Evolutionary conservation across 2,797 vertebrate genomes (phyloP), one percentile per base, ranked within the genome.

Genomic region (Helostoma temminkii): DNA sequence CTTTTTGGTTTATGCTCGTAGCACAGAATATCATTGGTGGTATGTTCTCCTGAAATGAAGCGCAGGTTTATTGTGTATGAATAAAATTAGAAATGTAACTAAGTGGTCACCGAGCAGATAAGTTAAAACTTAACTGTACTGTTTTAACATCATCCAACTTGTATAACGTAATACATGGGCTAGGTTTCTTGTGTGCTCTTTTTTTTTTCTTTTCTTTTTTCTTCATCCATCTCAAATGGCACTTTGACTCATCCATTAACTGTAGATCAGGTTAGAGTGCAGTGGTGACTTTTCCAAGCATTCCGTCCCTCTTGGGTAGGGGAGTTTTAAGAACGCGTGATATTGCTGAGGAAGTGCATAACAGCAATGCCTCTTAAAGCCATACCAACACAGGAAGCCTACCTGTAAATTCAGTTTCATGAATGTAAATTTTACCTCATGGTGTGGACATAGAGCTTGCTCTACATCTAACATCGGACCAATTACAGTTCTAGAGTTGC

Each of bases 341-440:
- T 74, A 71, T 79, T 71, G 81, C 50, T 65, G 78, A 74, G 75
- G 74, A 79, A 60, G 60, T 61, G 66, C 59, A 49, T 80, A 86
- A 84, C 76, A 81, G 82, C 47, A 62, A 78, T 81, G 86, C 83
- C 85, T 91, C 76, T 78, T 76, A 64, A 93, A 93, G 92, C 92
- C 91, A 93, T 93, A 90, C 81, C 86, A 83, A 91, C 88, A 89
- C 83, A 89, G 77, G 89, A 84, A 80, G 83, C 81, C 89, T 88
- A 88, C 81, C 88, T 88, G 88, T 86, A 87, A 90, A 87, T 91
- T 92, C 76, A 82, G 81, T 92, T 88, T 89, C 78, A 85, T 93
- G 85, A 91, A 93, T 92, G 92, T 93, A 92, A 83, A 86, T 88
- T 84, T 93, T 91, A 93, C 92, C 92, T 93, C 89, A 91, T 80